Evolutionary conservation across 2,797 vertebrate genomes (phyloP).

Genomic region (Pseudochirops cupreus): DNA sequence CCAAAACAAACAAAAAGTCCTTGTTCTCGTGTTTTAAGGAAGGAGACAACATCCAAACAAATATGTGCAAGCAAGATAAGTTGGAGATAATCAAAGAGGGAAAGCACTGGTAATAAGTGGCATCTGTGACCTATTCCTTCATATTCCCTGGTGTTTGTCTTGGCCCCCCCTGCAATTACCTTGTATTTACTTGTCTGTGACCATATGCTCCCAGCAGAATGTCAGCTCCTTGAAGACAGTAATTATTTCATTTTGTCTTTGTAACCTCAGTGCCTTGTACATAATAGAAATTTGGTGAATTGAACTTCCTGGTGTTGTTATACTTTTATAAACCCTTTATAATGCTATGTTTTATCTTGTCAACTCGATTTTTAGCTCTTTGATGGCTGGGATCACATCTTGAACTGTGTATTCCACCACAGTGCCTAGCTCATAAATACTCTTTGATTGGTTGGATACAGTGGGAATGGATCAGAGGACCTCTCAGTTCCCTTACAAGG

Average conservation of each 20-base stretch:
- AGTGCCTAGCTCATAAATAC: neutral
- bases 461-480: neutral
- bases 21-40: neutral
- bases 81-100: neutral
- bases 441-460: neutral
- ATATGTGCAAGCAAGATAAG: neutral
- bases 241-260: neutral
- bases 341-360: neutral
- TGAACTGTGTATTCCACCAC: neutral
- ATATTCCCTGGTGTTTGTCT: neutral
- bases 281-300: neutral
- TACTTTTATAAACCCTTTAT: neutral
- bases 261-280: neutral
- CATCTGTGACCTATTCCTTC: neutral
- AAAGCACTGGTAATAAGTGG: neutral
- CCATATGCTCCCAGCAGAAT: neutral
- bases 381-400: neutral
- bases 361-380: neutral
- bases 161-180: neutral
- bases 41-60: neutral
- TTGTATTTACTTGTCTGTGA: neutral
- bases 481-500: neutral
- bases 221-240: neutral
- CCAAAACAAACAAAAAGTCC: neutral
- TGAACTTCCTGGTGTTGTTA: neutral